Percentiles rank a stretch among this genome's conserved stretches.
phyloP scores from a whole-genome alignment of 2,888 invertebrate species.

The Aelia acuminata region DNA sequence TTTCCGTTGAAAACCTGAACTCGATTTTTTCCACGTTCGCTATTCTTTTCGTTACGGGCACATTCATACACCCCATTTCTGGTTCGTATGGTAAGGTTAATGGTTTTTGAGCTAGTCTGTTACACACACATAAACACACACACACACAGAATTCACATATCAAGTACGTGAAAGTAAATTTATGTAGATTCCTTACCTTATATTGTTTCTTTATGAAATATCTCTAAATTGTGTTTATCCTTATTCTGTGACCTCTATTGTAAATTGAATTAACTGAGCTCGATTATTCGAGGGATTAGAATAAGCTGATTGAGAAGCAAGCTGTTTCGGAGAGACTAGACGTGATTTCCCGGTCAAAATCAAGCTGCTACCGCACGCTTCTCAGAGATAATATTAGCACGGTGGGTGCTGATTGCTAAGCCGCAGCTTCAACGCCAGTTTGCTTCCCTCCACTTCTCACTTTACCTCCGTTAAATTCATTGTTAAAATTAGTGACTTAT shows the following conservation, averaged over 20 bases:
- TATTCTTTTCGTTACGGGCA: too few relatives aligned
- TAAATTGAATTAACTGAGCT: neutral
- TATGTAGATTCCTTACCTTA: too few relatives aligned
- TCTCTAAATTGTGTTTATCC: neutral
- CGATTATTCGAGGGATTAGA: neutral
- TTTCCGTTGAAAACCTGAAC: too few relatives aligned
- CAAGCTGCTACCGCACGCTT: neutral
- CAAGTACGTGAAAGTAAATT: too few relatives aligned
- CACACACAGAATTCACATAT: too few relatives aligned
- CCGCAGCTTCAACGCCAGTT: neutral
- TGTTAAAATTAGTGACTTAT: neutral
- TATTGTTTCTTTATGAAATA: too few relatives aligned
- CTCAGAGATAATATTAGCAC: slow-evolving; percentile 34
- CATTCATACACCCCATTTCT: too few relatives aligned
- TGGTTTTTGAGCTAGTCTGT: too few relatives aligned
- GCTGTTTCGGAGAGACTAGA: neutral
- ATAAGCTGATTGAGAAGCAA: slow-evolving; percentile 1
- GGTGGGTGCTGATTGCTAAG: neutral
- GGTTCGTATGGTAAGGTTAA: too few relatives aligned
- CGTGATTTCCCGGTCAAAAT: slow-evolving; percentile 36
- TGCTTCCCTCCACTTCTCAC: neutral
- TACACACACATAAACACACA: too few relatives aligned
- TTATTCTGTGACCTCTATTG: too few relatives aligned
- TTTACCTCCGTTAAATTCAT: neutral
- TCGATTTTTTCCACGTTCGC: too few relatives aligned